A percentile compares a stretch with the other conserved stretches of the same genome.
Conservation (phyloP, 2,888 invertebrate genomes). For the Octodonta nipae region DNA sequence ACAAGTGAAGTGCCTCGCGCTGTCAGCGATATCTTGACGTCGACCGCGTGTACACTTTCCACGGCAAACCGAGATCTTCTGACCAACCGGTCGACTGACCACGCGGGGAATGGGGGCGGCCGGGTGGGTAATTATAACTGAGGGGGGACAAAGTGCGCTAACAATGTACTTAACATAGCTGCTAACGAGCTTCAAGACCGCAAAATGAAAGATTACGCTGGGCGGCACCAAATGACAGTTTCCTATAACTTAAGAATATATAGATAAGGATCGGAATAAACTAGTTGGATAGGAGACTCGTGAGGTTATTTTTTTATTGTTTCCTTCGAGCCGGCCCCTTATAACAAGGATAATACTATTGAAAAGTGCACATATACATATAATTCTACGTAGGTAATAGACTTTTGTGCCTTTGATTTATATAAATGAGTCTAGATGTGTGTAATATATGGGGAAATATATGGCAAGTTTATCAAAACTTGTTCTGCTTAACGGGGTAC, state of each 20-base stretch:
- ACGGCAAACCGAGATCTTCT: conserved; percentile 35
- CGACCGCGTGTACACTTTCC: conserved; percentile 30
- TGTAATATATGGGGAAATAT: too few relatives aligned
- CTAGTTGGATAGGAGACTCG: conserved; percentile 10
- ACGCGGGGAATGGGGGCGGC: conserved; percentile 19
- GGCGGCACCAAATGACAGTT: conserved; percentile 11
- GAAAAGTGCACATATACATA: background rate
- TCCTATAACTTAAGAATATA: conserved; percentile 10
- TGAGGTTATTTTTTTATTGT: conserved; percentile 10
- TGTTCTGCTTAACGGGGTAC: too few relatives aligned
- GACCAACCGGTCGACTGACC: conserved; percentile 25
- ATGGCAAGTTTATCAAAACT: too few relatives aligned
- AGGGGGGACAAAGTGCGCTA: conserved; percentile 30
- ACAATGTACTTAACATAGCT: conserved; percentile 33
- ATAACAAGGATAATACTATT: conserved; percentile 7
- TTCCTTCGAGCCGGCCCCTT: background rate
- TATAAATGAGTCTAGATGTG: too few relatives aligned
- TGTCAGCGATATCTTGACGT: conserved; percentile 21
- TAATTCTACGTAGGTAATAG: too few relatives aligned
- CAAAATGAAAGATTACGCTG: conserved; percentile 16
- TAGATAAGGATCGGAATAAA: conserved; percentile 11
- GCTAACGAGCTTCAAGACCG: conserved; percentile 24
- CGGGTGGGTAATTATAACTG: conserved; percentile 26
- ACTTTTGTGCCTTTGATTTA: too few relatives aligned
- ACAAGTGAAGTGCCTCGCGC: conserved; percentile 18